These are phyloP conservation scores for Alectura lathami DNA, from an alignment of 2,113 vertebrate species.

Conservation along the genomic window DNA sequence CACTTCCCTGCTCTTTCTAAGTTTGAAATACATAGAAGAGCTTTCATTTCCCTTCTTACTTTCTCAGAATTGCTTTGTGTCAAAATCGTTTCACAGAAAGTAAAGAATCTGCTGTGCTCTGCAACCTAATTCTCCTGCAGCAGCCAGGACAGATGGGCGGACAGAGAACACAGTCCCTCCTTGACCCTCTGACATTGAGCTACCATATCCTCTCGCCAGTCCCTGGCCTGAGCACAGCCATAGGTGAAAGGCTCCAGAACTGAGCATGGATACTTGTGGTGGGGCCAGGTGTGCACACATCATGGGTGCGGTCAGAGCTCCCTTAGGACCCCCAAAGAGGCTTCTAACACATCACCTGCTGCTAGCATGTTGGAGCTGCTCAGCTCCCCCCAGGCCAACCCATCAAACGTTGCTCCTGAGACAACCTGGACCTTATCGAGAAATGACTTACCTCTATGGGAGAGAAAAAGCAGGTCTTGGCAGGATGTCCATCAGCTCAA, in stretches of 20 bases:
- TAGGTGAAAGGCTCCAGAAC: background rate
- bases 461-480: background rate
- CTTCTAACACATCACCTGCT: background rate
- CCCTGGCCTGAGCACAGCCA: background rate
- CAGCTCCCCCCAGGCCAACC: background rate
- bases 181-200: background rate
- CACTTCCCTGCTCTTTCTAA: background rate
- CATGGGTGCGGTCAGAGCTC: background rate
- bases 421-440: background rate
- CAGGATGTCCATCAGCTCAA: background rate
- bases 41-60: background rate
- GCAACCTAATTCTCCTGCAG: background rate
- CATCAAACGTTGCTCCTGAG: background rate
- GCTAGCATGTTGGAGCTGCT: background rate
- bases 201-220: background rate
- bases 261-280: background rate
- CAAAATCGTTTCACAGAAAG: background rate
- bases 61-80: background rate
- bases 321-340: background rate
- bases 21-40: background rate
- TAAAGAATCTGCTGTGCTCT: background rate
- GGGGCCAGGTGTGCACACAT: accelerated
- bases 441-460: background rate
- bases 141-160: accelerated
- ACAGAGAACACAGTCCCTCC: background rate